Evolutionary conservation across 2,888 invertebrate genomes (phyloP), one percentile per base, ranked within the genome.

Genomic region (Diachrysia chrysitis): DNA sequence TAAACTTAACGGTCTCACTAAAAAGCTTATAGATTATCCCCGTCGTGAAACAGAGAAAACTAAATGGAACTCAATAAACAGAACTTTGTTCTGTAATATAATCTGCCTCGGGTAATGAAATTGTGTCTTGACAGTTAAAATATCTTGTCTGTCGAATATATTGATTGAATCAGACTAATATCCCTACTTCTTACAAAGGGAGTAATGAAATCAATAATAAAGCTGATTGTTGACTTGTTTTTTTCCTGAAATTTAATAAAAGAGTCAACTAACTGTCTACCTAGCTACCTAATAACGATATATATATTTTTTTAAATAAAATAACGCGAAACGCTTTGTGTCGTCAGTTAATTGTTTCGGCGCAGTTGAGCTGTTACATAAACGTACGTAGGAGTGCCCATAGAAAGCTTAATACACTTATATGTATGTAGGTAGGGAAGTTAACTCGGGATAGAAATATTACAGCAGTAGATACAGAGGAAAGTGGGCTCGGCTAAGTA

Each of bases 401-500:
- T 64, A 48, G 17, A 54, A 17, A 62, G 32, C 46, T 65, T 61
- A 42, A 61, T 67, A 57, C 53, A 58, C 51, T 12, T 58, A 46
- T 14, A 46, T 63, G 54, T 68, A 65, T 32, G 58, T 55, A 71
- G 32, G 64, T 72, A 68, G 56, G 57, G 54, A 70, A 66, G 66
- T 78, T 82, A 66, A 71, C 75, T 68, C 56, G 59, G 66, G 58
- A 71, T 70, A 71, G 71, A 75, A 80, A 82, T 82, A 82, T 82
- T 78, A 80, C 70, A 69, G 63, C 66, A 65, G 68, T 32, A 66
- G 73, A 72, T 82, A 76, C 66, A 72, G 81, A 80, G 81, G 51
- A 73, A 82, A 82, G 72, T 72, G 76, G 69, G 67, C 66, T 32
- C 48, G 60, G 67, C 69, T 82, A 67, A 76, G 73, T 78, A 71